phyloP scores from a whole-genome alignment of 1,140 invertebrate species.

The Drosophila nannoptera region DNA sequence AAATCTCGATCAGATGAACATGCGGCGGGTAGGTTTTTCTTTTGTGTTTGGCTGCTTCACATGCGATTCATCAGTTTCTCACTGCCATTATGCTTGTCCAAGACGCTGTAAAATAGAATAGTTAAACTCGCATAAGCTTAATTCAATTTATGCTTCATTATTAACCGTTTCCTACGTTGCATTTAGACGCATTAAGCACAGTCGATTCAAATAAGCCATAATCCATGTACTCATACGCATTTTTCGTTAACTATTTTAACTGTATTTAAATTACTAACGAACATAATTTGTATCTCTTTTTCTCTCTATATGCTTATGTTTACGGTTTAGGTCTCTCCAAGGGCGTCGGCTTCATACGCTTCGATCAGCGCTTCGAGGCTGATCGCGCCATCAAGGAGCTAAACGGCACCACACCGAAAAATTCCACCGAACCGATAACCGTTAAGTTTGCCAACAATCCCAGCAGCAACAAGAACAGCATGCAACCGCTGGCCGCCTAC shows the following conservation, averaged over 20 bases:
- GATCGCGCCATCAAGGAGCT: slow-evolving; percentile 98
- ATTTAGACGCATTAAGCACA: too few relatives aligned
- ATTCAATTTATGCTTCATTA: not conserved
- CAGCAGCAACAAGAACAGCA: slow-evolving; percentile 95
- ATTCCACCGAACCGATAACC: slow-evolving; percentile 97
- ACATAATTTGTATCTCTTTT: too few relatives aligned
- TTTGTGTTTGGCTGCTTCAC: slow-evolving; percentile 31
- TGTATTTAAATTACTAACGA: too few relatives aligned
- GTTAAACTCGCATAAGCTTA: not conserved
- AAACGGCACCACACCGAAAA: slow-evolving; percentile 97
- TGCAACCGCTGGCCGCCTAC: slow-evolving; percentile 95
- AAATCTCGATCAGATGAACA: slow-evolving; percentile 60
- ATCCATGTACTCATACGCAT: too few relatives aligned
- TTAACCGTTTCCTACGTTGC: not conserved
- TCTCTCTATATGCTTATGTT: too few relatives aligned
- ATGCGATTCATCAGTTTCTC: slow-evolving; percentile 5
- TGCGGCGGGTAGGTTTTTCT: slow-evolving; percentile 61
- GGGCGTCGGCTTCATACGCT: slow-evolving; percentile 99
- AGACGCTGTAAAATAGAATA: not conserved
- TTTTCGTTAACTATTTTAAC: too few relatives aligned
- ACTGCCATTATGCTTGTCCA: slow-evolving; percentile 8
- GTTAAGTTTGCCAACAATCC: slow-evolving; percentile 99
- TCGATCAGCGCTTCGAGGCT: slow-evolving; percentile 98
- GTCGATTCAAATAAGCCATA: too few relatives aligned
- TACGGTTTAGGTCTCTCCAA: slow-evolving; percentile 94